phyloP scores from a whole-genome alignment of 1,140 invertebrate genomes.

The Drosophila albomicans region DNA sequence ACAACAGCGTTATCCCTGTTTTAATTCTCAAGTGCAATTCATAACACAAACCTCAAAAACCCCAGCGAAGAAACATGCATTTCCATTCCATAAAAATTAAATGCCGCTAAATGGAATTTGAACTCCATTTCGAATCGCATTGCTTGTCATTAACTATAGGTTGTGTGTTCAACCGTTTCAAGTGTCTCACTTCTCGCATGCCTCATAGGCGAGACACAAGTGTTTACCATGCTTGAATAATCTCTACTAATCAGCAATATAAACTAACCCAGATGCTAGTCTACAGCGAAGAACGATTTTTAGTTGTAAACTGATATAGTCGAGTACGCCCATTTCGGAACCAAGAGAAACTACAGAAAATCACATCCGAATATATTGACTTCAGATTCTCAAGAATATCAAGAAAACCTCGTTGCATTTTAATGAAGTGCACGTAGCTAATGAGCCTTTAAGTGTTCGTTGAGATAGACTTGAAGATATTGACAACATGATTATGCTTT shows the following conservation, averaged over 20 bases:
- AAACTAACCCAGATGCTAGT: slow-evolving; percentile 42
- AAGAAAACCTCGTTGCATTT: slow-evolving; percentile 9
- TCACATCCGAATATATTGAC: neutral
- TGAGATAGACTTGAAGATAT: slow-evolving; percentile 41
- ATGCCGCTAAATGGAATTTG: slow-evolving; percentile 56
- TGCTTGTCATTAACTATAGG: slow-evolving; percentile 43
- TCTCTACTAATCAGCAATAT: slow-evolving; percentile 76
- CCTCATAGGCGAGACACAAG: slow-evolving; percentile 44
- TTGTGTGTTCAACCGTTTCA: slow-evolving; percentile 56
- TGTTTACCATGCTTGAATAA: slow-evolving; percentile 73
- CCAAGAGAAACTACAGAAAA: slow-evolving; percentile 38
- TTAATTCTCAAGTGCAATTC: slow-evolving; percentile 73
- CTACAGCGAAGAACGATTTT: slow-evolving; percentile 47
- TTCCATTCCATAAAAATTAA: slow-evolving; percentile 53
- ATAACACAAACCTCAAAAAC: slow-evolving; percentile 52
- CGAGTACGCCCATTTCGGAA: slow-evolving; percentile 28
- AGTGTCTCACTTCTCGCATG: slow-evolving; percentile 39
- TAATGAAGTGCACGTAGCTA: slow-evolving; percentile 48
- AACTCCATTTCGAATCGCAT: slow-evolving; percentile 50
- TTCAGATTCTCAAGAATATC: slow-evolving; percentile 2
- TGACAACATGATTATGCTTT: slow-evolving; percentile 56
- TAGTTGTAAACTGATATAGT: slow-evolving; percentile 35
- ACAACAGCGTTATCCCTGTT: slow-evolving; percentile 52
- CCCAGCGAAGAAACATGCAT: slow-evolving; percentile 1
- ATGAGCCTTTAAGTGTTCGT: slow-evolving; percentile 56